These are phyloP conservation scores for Sternarchorhynchus goeldii DNA, from an alignment of 2,797 vertebrate species.

Conservation along the genomic window DNA sequence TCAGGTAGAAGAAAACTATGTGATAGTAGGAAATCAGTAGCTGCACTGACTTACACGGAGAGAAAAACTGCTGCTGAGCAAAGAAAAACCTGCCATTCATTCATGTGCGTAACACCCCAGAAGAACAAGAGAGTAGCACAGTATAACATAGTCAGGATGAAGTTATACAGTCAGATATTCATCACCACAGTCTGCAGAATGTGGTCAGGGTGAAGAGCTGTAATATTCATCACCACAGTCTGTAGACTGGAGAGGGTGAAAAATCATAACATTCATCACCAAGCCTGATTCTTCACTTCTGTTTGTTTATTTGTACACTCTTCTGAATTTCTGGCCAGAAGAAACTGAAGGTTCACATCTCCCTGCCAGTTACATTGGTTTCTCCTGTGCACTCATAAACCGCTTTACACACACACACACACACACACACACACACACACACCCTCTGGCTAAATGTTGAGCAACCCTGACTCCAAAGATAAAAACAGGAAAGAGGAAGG, in stretches of 20 bases:
- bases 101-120: slow-evolving; percentile 3
- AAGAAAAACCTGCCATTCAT: slow-evolving; percentile 9
- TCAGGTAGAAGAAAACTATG: background rate
- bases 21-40: background rate
- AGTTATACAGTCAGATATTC: background rate
- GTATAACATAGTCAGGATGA: background rate
- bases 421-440: background rate
- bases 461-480: background rate
- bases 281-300: background rate
- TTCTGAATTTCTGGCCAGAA: background rate
- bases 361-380: background rate
- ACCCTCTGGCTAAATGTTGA: background rate
- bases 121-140: slow-evolving; percentile 8
- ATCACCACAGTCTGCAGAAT: background rate
- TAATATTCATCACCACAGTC: background rate
- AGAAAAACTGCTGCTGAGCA: slow-evolving; percentile 24
- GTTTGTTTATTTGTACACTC: background rate
- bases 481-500: slow-evolving; percentile 2
- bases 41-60: background rate
- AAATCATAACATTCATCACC: background rate
- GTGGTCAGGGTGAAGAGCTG: slow-evolving; percentile 4
- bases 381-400: slow-evolving; percentile 4
- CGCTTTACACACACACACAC: background rate
- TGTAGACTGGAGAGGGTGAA: slow-evolving; percentile 1
- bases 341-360: background rate